Conservation (phyloP, 2,797 vertebrate species). For the Holocentrus rufus region DNA sequence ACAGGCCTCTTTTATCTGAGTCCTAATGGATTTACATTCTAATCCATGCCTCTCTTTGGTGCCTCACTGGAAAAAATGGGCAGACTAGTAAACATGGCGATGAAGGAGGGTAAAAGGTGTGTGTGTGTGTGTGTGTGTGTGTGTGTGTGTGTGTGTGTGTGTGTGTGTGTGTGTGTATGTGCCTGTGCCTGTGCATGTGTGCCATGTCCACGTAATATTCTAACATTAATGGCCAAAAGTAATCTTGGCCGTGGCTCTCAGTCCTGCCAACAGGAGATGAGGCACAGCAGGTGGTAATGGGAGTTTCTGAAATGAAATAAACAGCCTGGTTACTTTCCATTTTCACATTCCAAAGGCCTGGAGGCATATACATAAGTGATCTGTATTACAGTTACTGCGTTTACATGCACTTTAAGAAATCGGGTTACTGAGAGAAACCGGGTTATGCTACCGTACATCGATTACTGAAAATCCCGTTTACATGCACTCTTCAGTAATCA, state of each 20-base stretch:
- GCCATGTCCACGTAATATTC: not conserved
- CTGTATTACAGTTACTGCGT: too few species aligned
- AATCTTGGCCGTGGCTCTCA: not conserved
- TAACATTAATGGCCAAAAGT: too few species aligned
- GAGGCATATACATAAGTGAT: too few species aligned
- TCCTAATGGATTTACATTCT: slow-evolving; percentile 69
- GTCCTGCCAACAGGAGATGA: not conserved
- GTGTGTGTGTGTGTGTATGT: not conserved
- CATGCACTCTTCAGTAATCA: too few species aligned
- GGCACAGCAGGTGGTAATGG: not conserved
- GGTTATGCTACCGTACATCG: too few species aligned
- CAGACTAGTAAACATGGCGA: not conserved
- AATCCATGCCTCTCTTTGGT: slow-evolving; percentile 56
- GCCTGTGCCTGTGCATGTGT: too few species aligned
- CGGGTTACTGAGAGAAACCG: too few species aligned
- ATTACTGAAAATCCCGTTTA: too few species aligned
- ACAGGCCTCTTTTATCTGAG: slow-evolving; percentile 71
- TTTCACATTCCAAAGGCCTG: too few species aligned
- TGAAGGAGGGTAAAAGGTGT: slow-evolving; percentile 10
- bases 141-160: not conserved
- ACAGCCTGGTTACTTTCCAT: too few species aligned
- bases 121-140: not conserved
- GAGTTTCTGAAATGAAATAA: too few species aligned
- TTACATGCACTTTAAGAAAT: too few species aligned
- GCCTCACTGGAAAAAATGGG: slow-evolving; percentile 23